Conservation (phyloP, 2,888 invertebrate genomes). For the Silvanus unidentatus region DNA sequence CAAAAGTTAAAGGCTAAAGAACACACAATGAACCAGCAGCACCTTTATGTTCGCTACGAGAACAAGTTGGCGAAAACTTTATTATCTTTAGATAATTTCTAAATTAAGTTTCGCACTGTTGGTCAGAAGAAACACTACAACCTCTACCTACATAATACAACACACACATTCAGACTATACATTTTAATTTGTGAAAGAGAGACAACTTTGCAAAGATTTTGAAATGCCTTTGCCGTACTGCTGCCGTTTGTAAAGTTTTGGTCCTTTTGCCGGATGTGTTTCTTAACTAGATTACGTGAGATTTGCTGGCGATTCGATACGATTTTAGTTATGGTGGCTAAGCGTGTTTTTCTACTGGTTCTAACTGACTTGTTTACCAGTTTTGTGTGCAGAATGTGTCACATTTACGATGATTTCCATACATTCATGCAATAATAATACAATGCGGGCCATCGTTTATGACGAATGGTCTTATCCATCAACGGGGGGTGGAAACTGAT, state of each 20-base stretch:
- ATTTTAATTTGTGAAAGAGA: neutral
- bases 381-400: constrained; percentile 35
- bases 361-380: constrained; percentile 38
- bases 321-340: constrained; percentile 28
- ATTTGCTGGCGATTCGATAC: constrained; percentile 15
- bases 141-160: neutral
- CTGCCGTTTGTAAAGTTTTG: constrained; percentile 2
- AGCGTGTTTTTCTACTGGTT: constrained; percentile 13
- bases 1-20: constrained; percentile 12
- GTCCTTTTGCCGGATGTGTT: constrained; percentile 14
- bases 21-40: constrained; percentile 28
- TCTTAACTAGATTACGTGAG: constrained; percentile 17
- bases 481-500: constrained; percentile 27
- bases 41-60: constrained; percentile 18
- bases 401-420: constrained; percentile 45
- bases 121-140: constrained; percentile 24
- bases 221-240: too few relatives aligned
- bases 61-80: constrained; percentile 22
- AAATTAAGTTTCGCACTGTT: constrained; percentile 29
- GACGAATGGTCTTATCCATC: constrained; percentile 44
- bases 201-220: too few relatives aligned
- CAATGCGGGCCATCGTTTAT: constrained; percentile 40
- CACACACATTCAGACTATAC: neutral
- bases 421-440: constrained; percentile 38
- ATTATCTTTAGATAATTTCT: constrained; percentile 29